Evolutionary conservation across 2,797 vertebrate species (phyloP).

Genomic region (Lacerta viridis): DNA sequence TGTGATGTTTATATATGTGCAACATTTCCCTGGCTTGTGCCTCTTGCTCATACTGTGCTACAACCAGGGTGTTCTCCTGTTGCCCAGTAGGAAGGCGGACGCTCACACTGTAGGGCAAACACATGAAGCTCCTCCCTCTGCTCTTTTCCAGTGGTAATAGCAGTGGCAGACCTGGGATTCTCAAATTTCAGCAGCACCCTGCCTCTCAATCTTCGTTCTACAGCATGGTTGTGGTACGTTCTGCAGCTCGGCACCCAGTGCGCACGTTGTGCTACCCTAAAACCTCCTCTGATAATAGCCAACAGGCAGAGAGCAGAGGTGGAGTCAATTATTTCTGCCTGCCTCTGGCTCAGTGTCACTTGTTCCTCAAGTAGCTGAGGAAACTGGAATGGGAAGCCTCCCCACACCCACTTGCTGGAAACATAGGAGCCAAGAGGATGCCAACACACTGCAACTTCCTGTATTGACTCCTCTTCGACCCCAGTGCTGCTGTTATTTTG

Average conservation of each 20-base stretch:
- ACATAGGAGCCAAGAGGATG: not conserved
- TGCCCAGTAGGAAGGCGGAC: not conserved
- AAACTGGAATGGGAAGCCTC: not conserved
- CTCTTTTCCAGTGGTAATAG: not conserved
- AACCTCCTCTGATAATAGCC: not conserved
- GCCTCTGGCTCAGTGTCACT: not conserved
- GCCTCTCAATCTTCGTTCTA: no score
- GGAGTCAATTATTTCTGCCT: no score
- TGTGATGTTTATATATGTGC: not conserved
- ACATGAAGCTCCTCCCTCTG: not conserved
- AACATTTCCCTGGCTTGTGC: not conserved
- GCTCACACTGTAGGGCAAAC: not conserved
- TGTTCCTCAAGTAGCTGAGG: not conserved
- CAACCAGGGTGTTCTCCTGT: not conserved
- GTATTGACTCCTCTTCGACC: not conserved
- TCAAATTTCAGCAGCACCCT: no score
- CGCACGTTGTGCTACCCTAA: no score
- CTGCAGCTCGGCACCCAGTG: no score
- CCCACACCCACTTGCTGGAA: not conserved
- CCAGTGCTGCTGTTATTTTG: not conserved
- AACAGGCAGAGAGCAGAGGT: not conserved
- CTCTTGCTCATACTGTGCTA: not conserved
- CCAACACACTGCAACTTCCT: no score
- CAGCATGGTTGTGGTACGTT: no score
- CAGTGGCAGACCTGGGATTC: no score